Base-by-base conservation (phyloP, 2,113 vertebrate species). In the Lathamus discolor region DNA sequence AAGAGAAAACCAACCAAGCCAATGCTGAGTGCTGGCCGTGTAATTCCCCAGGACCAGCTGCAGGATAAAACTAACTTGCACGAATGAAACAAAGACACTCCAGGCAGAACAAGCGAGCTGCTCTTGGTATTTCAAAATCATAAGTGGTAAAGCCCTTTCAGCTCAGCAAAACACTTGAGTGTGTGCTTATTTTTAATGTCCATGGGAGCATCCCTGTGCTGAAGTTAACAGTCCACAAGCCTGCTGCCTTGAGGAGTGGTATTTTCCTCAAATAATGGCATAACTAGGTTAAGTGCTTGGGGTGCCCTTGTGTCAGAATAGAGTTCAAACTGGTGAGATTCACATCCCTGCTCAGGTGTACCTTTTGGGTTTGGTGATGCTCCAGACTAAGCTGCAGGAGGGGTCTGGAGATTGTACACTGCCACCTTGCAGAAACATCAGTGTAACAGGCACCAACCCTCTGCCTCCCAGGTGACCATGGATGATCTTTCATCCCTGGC, bases 111-210 rank as follows among this genome's bases (percentile, higher is more conserved):
- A 22, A 92, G 68, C 59, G 74, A 59, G 79, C 78, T 73, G 67
- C 86, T 95, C 72, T 49, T 87, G 1, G 0, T 17, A 6, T 74
- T 95, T 90, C 75, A 59, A 89, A 91, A 82, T 20, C 67, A 8
- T 8, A 76, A 52, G 69, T 89, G 77, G 93, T 91, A 85, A 88
- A 83, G 90, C 31, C 31, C 48, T 94, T 92, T 64, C 57, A 57
- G 91, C 44, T n/a, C 44, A 63, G 82, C 25, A 49, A 19, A 63
- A 51, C 13, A 6, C 31, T 1, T 0, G 28, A n/a, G 39, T 0
- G 0, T 0, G 0, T 0, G 0, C 29, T 75, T 15, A 0, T 0
- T 0, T 59, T 69, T 57, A 11, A 44, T 4, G 25, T 44, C 64
- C 8, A 6, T 5, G 23, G 76, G 29, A 86, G 29, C 52, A 46